Evolutionary conservation across 2,888 invertebrate genomes (phyloP).

Genomic region (Eutolmus rufibarbis): DNA sequence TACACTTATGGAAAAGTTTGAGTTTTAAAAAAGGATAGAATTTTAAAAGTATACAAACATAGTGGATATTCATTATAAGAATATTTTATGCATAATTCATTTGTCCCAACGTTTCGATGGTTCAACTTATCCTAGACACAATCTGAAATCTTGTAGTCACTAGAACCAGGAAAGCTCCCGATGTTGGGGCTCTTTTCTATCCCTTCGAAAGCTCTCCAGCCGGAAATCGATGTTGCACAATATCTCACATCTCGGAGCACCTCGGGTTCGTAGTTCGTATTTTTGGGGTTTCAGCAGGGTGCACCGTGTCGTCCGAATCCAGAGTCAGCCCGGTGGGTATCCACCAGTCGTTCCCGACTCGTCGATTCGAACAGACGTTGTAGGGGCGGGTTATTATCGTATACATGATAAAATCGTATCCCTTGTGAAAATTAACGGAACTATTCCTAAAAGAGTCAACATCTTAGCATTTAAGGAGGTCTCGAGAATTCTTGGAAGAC

Average conservation of each 20-base stretch:
- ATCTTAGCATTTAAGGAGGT: neutral
- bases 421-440: neutral
- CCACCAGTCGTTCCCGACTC: slow-evolving; percentile 26
- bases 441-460: neutral
- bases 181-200: neutral
- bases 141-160: neutral
- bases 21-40: too few species aligned
- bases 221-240: slow-evolving; percentile 12
- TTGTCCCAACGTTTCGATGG: neutral
- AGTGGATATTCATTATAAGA: neutral
- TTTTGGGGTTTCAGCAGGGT: neutral
- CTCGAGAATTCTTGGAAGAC: neutral
- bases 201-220: neutral
- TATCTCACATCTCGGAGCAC: neutral
- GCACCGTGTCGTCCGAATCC: neutral
- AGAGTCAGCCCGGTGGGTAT: neutral
- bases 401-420: neutral
- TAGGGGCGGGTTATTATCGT: slow-evolving; percentile 14
- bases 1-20: too few species aligned
- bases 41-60: neutral
- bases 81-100: neutral
- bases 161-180: neutral
- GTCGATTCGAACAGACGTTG: slow-evolving; percentile 22
- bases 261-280: neutral
- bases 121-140: neutral